Base-by-base conservation (phyloP, 2,888 invertebrate species). In the Spodoptera exigua region DNA sequence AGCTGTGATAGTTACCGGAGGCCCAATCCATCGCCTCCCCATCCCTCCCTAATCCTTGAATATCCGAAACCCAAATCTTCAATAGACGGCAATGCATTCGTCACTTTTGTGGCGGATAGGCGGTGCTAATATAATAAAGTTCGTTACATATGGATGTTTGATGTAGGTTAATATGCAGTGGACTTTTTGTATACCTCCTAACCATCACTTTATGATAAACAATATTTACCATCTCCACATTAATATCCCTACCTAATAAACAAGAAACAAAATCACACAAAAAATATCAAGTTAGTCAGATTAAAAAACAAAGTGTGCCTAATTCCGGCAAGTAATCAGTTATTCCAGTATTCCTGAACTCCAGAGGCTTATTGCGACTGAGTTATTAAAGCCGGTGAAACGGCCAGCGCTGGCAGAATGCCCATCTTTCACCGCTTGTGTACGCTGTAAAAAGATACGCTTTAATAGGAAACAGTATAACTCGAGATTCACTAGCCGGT, bases 321-420 rank as follows among this genome's bases (percentile, higher is more conserved):
- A 66, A 66, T 58, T 55, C 41, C 36, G 35, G 16, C 13, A 68
- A 45, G 37, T 58, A 70, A 61, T 70, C 71, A 67, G 54, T 52
- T 63, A 75, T 72, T 40, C 49, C 58, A 57, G 57, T 62, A 54
- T 48, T 45, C 44, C 55, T 46, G 52, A 53, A 61, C 48, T 63
- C 62, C 35, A 47, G 46, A 45, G 43, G 68, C 63, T 67, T 68
- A 61, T 68, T 64, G 67, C 51, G 39, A 61, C 58, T 58, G 56
- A 71, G 61, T 71, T 74, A 74, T 74, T 71, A 74, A 60, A 61
- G 61, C 61, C 55, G 14, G 60, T 57, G 45, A 62, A 59, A 56
- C 36, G 64, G 68, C 55, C 43, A 54, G 34, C 58, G 45, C 27
- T 75, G 76, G 76, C 74, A 62, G 4, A 0, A 35, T 71, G 76